Evolutionary conservation across 2,888 invertebrate species (phyloP).

Genomic region (Shargacucullia verbasci): DNA sequence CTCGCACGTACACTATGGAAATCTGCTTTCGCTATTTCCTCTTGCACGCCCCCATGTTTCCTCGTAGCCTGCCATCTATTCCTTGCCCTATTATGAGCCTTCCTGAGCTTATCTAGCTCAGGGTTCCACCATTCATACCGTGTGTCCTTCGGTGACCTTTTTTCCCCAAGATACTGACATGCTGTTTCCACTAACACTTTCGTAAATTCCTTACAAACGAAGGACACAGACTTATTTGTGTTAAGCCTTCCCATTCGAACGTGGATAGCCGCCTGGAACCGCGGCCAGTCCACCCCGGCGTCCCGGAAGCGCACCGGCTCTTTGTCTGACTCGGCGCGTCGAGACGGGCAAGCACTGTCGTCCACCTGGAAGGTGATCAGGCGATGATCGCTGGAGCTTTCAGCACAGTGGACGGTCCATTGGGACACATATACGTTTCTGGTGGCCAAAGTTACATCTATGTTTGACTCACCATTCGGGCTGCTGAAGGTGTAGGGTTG

Average conservation of each 20-base stretch:
- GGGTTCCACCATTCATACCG: conserved; percentile 35
- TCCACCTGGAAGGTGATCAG: conserved; percentile 32
- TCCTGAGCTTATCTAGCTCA: conserved; percentile 9
- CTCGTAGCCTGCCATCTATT: conserved; percentile 2
- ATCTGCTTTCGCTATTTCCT: background rate
- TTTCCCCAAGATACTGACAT: background rate
- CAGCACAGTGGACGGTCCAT: no score
- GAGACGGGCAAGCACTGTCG: background rate
- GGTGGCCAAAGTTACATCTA: conserved; percentile 47
- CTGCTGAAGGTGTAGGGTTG: conserved; percentile 38
- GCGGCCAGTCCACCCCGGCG: conserved; percentile 24
- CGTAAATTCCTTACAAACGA: conserved; percentile 19
- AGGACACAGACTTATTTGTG: background rate
- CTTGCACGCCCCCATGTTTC: conserved; percentile 1
- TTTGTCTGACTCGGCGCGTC: background rate
- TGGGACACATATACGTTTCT: conserved; percentile 6
- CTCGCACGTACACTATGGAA: background rate
- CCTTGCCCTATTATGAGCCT: background rate
- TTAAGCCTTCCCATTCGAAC: conserved; percentile 3
- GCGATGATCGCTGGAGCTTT: conserved; percentile 52
- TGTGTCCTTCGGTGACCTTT: background rate
- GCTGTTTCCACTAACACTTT: conserved; percentile 5
- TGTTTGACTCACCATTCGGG: conserved; percentile 45
- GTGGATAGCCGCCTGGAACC: conserved; percentile 8
- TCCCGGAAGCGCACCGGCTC: conserved; percentile 17